Base-by-base conservation (phyloP, 1,140 invertebrate genomes). In the Papilio dardanus region DNA sequence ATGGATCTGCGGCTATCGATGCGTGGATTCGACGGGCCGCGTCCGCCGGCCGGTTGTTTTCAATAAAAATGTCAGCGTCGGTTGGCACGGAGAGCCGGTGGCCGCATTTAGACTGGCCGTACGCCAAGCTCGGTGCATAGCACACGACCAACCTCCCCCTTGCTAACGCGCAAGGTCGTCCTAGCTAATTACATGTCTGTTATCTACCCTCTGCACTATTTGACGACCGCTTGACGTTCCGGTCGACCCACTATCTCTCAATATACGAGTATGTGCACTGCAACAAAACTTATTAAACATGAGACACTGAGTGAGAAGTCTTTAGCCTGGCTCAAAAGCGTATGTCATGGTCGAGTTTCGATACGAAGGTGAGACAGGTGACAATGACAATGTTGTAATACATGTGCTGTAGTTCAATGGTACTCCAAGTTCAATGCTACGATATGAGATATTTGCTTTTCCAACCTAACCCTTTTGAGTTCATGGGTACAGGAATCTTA, bases 31-130 rank as follows among this genome's bases (percentile, higher is more conserved):
- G 83, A 77, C 84, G 86, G 84, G 84, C 84, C 87, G 83, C 77
- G 84, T 81, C 81, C 76, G 85, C 88, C 83, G 82, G 85, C 81
- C 87, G 85, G 88, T 91, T 92, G 89, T 88, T 93, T 93, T 93
- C 86, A 87, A 91, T 92, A 92, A 93, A 92, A 93, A 90, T 92
- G 87, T 89, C 89, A 89, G 82, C 78, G 77, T 76, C 78, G 88
- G 86, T 90, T 90, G 90, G 89, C 89, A 89, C 86, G 88, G 82
- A 88, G 86, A 79, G 88, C 82, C 85, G 83, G 71, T 81, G 80
- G 84, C 84, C 91, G 86, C 83, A 88, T 91, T 90, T 93, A 93
- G 91, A 84, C 89, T 93, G 91, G 91, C 87, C 68, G 31, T 24
- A 2, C n/a, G 83, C 89, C 90, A 92, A 88, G 83, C 79, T 76